Evolutionary conservation across 2,113 vertebrate genomes (phyloP), one percentile per base, ranked within the genome.

Genomic region (Lasiurus borealis): DNA sequence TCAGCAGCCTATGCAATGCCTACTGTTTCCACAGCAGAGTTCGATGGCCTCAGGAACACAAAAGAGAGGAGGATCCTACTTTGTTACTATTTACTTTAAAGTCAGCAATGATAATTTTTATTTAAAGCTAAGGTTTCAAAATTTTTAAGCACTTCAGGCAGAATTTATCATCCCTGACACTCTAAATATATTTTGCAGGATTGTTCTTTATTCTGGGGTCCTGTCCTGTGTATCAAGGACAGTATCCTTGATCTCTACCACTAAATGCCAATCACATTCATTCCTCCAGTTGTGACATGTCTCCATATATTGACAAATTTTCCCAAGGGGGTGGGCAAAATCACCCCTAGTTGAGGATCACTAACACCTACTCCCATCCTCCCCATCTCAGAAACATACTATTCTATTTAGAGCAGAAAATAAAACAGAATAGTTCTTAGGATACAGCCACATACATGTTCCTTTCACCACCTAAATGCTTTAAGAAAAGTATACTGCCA

Each of bases 401-500:
- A 83, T 25, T 27, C 27, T 64, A 52, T 23, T 52, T 18, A 54
- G 0, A 62, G 11, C 6, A 62, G 15, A 9, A 72, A 72, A 12
- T 15, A 44, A 40, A 40, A 16, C 8, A 62, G 18, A 54, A 10
- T 31, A 59, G 6, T 54, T 88, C 16, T 80, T 36, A 23, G 11
- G 0, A 57, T 40, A 52, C 0, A 29, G 14, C 3, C 25, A 12
- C 5, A 18, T 21, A 0, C 3, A 6, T 5, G 9, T 5, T 34
- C 5, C 19, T 36, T 75, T 8, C 12, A 80, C 36, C 5, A 66
- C 31, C 8, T 25, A 57, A 71, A 71, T 21, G 34, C 19, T 13
- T 50, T 77, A 34, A 82, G 34, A 84, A 57, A 21, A 8, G 5
- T 29, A 59, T 5, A 23, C 6, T 5, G 8, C 11, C 2, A 6